These are phyloP conservation scores for Atherinomorus stipes DNA, from an alignment of 2,113 vertebrate species.

Conservation along the genomic window DNA sequence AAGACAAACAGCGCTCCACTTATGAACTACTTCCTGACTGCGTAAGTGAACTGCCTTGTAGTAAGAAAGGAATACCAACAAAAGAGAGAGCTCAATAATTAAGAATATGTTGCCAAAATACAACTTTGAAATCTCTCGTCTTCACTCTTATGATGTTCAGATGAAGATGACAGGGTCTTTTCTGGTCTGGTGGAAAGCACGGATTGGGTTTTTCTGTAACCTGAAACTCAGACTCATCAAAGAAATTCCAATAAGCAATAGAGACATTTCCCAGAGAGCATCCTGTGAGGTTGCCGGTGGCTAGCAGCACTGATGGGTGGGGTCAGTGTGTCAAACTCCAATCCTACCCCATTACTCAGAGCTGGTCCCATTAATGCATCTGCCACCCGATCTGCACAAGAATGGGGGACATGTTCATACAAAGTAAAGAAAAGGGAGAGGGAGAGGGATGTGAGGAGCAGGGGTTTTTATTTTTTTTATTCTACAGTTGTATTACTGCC, in stretches of 20 bases:
- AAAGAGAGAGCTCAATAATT: conserved; percentile 11
- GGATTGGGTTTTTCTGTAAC: conserved; percentile 74
- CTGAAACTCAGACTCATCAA: conserved; percentile 72
- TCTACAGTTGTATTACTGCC: conserved; percentile 8
- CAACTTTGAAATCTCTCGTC: conserved; percentile 4
- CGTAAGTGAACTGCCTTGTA: background rate
- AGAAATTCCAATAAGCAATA: conserved; percentile 79
- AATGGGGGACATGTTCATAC: conserved; percentile 56
- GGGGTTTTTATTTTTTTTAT: conserved; percentile 27
- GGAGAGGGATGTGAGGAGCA: conserved; percentile 14
- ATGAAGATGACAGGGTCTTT: conserved; percentile 25
- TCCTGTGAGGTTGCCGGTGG: conserved; percentile 72
- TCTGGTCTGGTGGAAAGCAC: conserved; percentile 30
- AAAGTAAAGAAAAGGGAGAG: conserved; percentile 25
- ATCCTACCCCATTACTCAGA: conserved; percentile 79
- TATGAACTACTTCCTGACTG: conserved; percentile 28
- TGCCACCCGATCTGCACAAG: conserved; percentile 74
- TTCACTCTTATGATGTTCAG: conserved; percentile 8
- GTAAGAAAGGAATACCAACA: conserved; percentile 13
- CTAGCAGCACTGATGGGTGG: conserved; percentile 65
- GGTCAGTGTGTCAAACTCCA: conserved; percentile 75
- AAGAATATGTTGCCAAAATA: conserved; percentile 1
- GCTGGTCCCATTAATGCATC: conserved; percentile 73
- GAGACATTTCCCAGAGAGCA: conserved; percentile 79
- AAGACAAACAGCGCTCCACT: conserved; percentile 5